Conservation (phyloP, 1,140 invertebrate species). For the Drosophila lacteicornis region DNA sequence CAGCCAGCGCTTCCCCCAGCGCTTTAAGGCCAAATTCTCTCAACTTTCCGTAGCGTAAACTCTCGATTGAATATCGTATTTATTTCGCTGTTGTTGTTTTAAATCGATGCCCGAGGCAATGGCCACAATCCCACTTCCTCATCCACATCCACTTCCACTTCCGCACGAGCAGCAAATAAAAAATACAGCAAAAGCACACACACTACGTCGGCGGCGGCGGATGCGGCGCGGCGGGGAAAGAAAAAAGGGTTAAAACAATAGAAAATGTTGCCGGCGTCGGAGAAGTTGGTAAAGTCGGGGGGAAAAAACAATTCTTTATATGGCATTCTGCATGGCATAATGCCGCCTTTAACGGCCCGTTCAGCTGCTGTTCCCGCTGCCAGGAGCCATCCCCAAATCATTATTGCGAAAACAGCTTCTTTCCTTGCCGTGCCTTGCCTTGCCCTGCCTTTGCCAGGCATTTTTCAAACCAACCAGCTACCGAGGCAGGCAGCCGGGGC, state of each 20-base stretch:
- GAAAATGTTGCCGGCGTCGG: constrained; percentile 60
- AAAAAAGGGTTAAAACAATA: constrained; percentile 80
- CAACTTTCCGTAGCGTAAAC: constrained; percentile 49
- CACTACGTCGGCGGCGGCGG: not conserved
- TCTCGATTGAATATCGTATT: constrained; percentile 48
- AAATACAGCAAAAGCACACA: constrained; percentile 22
- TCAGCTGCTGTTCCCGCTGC: constrained; percentile 62
- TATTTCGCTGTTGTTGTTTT: constrained; percentile 24
- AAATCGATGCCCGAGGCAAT: constrained; percentile 67
- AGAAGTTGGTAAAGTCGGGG: constrained; percentile 7
- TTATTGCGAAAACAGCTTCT: constrained; percentile 80
- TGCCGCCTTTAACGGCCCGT: constrained; percentile 77
- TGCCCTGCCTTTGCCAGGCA: constrained; percentile 54
- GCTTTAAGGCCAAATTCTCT: constrained; percentile 19
- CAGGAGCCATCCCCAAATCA: constrained; percentile 66
- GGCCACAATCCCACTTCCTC: constrained; percentile 64
- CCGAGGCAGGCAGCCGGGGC: not conserved
- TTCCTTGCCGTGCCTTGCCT: not conserved
- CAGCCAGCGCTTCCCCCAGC: not conserved
- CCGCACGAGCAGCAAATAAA: constrained; percentile 59
- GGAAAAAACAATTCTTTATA: constrained; percentile 73
- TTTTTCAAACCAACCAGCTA: constrained; percentile 63
- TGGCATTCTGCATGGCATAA: constrained; percentile 55
- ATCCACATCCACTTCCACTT: constrained; percentile 58
- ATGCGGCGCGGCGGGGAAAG: not conserved